Conservation (phyloP, 2,888 invertebrate genomes). For the Eilema caniola region DNA sequence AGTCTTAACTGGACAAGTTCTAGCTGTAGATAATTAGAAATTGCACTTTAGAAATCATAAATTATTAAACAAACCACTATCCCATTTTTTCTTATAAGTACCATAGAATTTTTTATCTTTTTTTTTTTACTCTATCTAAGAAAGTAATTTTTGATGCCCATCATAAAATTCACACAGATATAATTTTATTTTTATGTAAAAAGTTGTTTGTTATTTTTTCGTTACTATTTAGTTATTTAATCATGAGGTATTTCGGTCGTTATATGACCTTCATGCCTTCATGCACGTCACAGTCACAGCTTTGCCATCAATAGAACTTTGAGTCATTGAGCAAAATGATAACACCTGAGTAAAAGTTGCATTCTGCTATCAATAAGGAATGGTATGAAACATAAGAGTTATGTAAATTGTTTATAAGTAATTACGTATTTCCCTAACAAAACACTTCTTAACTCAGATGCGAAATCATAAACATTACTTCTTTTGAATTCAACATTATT, state of each 20-base stretch:
- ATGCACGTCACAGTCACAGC: neutral
- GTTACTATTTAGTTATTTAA: neutral
- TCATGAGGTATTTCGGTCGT: neutral
- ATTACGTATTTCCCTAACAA: neutral
- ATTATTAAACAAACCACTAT: neutral
- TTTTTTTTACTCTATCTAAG: neutral
- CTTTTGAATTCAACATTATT: conserved; percentile 1
- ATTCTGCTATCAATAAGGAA: neutral
- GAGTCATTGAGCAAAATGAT: neutral
- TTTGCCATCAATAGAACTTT: neutral
- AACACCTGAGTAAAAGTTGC: neutral
- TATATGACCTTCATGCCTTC: neutral
- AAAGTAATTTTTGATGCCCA: neutral
- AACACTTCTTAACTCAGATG: neutral
- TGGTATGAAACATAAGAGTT: neutral
- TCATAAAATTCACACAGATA: neutral
- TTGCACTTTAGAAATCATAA: neutral
- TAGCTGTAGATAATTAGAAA: neutral
- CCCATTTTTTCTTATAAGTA: too few relatives aligned
- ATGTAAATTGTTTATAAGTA: neutral
- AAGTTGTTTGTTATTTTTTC: neutral
- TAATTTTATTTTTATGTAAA: neutral
- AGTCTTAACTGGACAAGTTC: neutral
- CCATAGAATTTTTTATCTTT: neutral
- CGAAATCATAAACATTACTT: neutral